Conservation (phyloP, 2,797 vertebrate species). For the Sebastes steindachneri region DNA sequence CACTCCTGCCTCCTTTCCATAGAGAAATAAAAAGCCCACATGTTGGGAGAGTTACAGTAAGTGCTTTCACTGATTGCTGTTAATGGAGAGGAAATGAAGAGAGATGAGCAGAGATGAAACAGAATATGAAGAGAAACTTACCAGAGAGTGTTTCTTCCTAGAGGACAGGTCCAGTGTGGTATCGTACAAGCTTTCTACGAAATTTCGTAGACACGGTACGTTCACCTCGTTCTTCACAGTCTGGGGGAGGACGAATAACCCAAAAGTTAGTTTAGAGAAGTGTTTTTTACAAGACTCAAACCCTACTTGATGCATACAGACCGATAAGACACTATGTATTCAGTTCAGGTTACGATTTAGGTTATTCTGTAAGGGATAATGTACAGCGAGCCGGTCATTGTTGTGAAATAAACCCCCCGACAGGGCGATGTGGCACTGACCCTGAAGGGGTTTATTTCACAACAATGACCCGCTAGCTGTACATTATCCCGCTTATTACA, state of each 20-base stretch:
- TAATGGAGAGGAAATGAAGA: conserved; percentile 64
- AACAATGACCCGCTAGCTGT: too few species aligned
- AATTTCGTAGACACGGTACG: conserved; percentile 97
- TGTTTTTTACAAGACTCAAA: neutral
- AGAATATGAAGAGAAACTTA: conserved; percentile 73
- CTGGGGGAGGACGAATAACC: conserved; percentile 70
- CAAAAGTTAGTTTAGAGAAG: neutral
- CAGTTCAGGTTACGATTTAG: neutral
- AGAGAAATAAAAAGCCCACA: conserved; percentile 56
- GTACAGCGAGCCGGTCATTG: too few species aligned
- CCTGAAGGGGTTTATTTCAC: too few species aligned
- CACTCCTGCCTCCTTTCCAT: conserved; percentile 34
- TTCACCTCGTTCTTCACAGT: conserved; percentile 99
- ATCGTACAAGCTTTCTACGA: conserved; percentile 97
- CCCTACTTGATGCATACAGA: neutral
- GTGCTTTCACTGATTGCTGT: conserved; percentile 48
- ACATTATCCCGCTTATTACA: too few species aligned
- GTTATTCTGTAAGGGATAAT: neutral
- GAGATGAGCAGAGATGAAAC: conserved; percentile 25
- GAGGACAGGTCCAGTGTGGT: conserved; percentile 97
- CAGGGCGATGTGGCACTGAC: too few species aligned
- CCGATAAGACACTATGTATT: neutral
- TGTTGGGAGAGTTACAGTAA: conserved; percentile 54
- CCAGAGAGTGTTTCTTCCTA: conserved; percentile 98
- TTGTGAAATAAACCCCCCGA: too few species aligned